These are phyloP conservation scores for Balearica regulorum DNA, from an alignment of 2,797 vertebrate species.

Conservation along the genomic window DNA sequence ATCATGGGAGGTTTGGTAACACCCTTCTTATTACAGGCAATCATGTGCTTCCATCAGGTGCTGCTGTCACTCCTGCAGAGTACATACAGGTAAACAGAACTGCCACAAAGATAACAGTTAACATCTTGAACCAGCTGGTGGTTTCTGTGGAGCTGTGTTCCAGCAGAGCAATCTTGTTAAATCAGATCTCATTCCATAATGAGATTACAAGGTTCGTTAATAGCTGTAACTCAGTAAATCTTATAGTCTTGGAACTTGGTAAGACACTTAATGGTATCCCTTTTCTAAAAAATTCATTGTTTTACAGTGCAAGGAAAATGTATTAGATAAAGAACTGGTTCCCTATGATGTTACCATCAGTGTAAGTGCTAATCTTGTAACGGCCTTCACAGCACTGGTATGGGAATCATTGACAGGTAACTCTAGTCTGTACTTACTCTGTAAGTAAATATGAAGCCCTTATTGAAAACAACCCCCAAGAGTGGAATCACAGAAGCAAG, in stretches of 20 bases:
- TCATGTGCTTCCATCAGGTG: background rate
- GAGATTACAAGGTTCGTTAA: background rate
- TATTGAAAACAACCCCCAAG: background rate
- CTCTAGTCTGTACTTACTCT: background rate
- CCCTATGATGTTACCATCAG: background rate
- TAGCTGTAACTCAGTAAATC: background rate
- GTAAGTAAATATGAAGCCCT: background rate
- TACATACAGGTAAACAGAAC: background rate
- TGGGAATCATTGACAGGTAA: background rate
- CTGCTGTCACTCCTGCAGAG: background rate
- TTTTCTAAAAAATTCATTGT: background rate
- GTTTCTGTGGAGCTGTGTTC: background rate
- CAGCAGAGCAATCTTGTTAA: conserved; percentile 4
- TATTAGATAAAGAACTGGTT: background rate
- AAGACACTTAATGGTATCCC: background rate
- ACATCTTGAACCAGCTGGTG: background rate
- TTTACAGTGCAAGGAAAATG: background rate
- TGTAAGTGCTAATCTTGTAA: background rate
- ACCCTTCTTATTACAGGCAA: background rate
- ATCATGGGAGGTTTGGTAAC: background rate
- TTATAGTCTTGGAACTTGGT: background rate
- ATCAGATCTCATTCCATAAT: background rate
- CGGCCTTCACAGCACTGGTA: background rate
- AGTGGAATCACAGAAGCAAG: background rate
- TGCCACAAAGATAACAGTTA: background rate